Base-by-base conservation (phyloP, 2,113 vertebrate genomes). In the Lepisosteus oculatus region DNA sequence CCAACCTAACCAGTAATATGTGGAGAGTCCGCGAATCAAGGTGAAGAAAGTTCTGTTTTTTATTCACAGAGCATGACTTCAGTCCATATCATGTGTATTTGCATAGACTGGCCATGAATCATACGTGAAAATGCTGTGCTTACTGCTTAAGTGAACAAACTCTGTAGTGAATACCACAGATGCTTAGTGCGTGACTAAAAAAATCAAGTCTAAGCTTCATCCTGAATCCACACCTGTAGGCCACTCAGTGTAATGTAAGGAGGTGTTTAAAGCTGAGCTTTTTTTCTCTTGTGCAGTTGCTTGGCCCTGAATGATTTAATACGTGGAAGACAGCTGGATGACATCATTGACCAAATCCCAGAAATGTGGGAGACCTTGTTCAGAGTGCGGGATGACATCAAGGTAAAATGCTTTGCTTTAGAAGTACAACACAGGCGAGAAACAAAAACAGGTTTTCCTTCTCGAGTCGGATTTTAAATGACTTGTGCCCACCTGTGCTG, bases 301-400 rank as follows among this genome's bases (percentile, higher is more conserved):
- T 87, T 98, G 79, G 97, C 96, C 41, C 84, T 99, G 63, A 98
- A 96, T 81, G 96, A 99, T 74, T 86, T 99, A 82, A 85, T 99
- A 54, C 94, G 97, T 70, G 96, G 95, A 76, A 93, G 94, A 76
- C 92, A 95, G 73, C 89, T 95, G 70, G 95, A 98, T 82, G 95
- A 99, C 74, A 90, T 98, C 68, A 87, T 96, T 75, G 95, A 98
- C 71, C 93, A 93, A 71, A 87, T 99, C 74, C 90, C 95, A 70
- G 96, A 98, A 82, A 98, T 99, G 74, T 99, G 96, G 97, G 96
- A 98, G 85, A 95, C 95, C 0, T 90, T 99, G 1, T 99, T 99
- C 84, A 93, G 95, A 91, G 97, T 99, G 15, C 94, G 98, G 83
- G 97, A 99, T 86, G 97, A 99, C 81, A 98, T 99, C 81, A 99